Base-by-base conservation (phyloP, 2,888 invertebrate genomes). In the Cheilosia vernalis region DNA sequence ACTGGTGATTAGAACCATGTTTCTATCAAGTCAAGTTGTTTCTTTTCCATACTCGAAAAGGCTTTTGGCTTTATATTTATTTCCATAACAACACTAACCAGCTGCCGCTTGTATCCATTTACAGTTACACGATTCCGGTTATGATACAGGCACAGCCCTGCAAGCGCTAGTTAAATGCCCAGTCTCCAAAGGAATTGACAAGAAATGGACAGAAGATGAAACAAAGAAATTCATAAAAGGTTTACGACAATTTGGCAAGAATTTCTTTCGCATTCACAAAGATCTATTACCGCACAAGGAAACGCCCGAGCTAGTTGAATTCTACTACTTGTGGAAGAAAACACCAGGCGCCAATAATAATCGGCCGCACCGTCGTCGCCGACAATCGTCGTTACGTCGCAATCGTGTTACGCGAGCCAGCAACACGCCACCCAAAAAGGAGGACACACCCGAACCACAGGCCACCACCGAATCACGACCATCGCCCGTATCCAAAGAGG, bases 281-380 rank as follows among this genome's bases (percentile, higher is more conserved):
- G 99, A 99, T 93, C 94, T 99, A 88, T 93, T 99, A 88, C 98
- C 99, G 73, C 98, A 98, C 92, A 98, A 98, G 94, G 98, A 99
- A 91, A 98, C 99, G 90, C 96, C 98, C 73, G 99, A 99, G 92
- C 93, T 99, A 90, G 98, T 99, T 70, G 98, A 99, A 92, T 99
- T 98, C 93, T 99, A 99, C 93, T 99, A 99, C 93, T 94, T 98
- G 90, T 99, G 99, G 99, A 99, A 99, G 94, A 99, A 99, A 93
- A 98, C 99, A 47, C 98, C 99, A 21, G 98, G 98, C 89, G 99
- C 99, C 86, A 97, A 98, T 92, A 98, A 97, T 91, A 98, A 98
- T 92, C 95, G 99, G 88, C 98, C 98, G 30, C 98, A 98, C 91
- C 94, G 98, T 88, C 94, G 98, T 90, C 94, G 98, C 87, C 94